Conservation (phyloP, 2,888 invertebrate species). For the Furcula furcula region DNA sequence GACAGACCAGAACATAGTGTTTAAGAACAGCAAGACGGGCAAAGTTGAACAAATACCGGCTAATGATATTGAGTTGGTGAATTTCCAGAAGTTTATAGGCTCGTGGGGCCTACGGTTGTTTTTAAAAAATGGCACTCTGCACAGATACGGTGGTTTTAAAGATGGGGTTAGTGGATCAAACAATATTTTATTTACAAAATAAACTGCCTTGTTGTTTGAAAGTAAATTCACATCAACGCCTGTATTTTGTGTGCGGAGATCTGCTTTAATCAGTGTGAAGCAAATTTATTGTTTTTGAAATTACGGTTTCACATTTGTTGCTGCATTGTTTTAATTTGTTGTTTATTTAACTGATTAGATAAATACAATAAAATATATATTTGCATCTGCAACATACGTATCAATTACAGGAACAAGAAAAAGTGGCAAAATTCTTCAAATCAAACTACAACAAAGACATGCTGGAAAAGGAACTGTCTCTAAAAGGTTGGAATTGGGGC, state of each 20-base stretch:
- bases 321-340: too few relatives aligned
- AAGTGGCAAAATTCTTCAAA: slow-evolving; percentile 94
- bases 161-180: slow-evolving; percentile 84
- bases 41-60: slow-evolving; percentile 95
- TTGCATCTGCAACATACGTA: too few relatives aligned
- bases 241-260: too few relatives aligned
- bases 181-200: neutral
- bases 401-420: slow-evolving; percentile 93
- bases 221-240: too few relatives aligned
- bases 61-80: slow-evolving; percentile 93
- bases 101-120: slow-evolving; percentile 95
- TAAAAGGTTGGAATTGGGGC: slow-evolving; percentile 99
- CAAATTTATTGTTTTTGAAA: too few relatives aligned
- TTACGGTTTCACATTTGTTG: too few relatives aligned
- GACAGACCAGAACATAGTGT: slow-evolving; percentile 93
- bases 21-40: slow-evolving; percentile 98
- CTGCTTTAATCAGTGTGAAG: too few relatives aligned
- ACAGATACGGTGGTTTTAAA: slow-evolving; percentile 96
- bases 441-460: slow-evolving; percentile 91
- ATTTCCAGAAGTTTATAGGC: slow-evolving; percentile 96
- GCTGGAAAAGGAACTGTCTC: slow-evolving; percentile 94
- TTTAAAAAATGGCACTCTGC: slow-evolving; percentile 93
- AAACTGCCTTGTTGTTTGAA: neutral
- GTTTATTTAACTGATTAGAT: too few relatives aligned
- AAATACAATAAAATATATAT: too few relatives aligned